Conservation (phyloP, 2,113 vertebrate species). For the Aldabrachelys gigantea region DNA sequence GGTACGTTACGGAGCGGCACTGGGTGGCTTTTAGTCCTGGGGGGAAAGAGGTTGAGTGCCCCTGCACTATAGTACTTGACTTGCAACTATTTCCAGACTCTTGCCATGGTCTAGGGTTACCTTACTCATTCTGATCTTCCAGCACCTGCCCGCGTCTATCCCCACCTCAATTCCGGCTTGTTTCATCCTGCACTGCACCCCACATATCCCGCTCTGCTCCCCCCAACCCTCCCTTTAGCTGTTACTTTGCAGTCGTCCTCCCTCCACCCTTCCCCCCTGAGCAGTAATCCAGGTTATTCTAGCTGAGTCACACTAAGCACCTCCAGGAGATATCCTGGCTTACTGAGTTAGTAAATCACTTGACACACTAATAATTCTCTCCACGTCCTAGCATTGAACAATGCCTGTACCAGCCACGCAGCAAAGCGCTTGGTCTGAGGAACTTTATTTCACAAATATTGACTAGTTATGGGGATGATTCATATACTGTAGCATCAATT, state of each 20-base stretch:
- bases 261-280: neutral
- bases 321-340: too few relatives aligned
- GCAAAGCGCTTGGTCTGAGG: neutral
- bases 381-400: neutral
- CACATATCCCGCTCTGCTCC: neutral
- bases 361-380: neutral
- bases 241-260: neutral
- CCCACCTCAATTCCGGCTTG: neutral
- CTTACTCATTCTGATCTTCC: neutral
- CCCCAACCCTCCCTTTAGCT: neutral
- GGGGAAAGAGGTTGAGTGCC: neutral
- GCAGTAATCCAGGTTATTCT: neutral
- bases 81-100: neutral
- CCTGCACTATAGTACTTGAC: neutral
- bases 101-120: neutral
- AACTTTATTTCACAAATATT: slow-evolving; percentile 65
- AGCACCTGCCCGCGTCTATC: neutral
- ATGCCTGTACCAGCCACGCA: neutral
- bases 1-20: neutral
- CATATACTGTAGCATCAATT: slow-evolving; percentile 1
- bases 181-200: neutral
- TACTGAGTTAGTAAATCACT: neutral
- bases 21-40: neutral
- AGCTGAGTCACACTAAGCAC: neutral
- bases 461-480: neutral